Conservation (phyloP, 2,888 invertebrate species). For the Pachydiplax longipennis region DNA sequence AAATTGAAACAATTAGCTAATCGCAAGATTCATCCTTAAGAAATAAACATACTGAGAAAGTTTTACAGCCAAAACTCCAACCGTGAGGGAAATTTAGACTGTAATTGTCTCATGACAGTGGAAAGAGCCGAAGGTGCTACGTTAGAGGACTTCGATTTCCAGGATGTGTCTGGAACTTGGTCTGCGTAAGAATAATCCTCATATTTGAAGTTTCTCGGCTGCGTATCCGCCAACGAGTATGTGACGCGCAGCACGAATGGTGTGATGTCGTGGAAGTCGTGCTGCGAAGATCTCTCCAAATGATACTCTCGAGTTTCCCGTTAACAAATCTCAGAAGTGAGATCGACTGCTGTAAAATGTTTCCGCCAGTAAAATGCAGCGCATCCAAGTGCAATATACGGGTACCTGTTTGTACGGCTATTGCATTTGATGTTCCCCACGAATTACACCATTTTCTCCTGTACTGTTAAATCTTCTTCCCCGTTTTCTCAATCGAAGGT, state of each 20-base stretch:
- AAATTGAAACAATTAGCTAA: no score
- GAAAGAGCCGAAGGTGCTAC: background rate
- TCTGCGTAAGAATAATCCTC: background rate
- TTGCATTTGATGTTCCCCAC: background rate
- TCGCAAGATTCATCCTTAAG: no score
- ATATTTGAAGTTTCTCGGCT: background rate
- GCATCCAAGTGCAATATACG: background rate
- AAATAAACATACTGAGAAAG: no score
- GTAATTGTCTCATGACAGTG: background rate
- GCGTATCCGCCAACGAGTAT: background rate
- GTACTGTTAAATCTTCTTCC: no score
- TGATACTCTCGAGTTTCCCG: background rate
- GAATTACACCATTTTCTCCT: no score
- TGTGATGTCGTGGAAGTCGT: background rate
- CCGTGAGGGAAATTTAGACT: no score
- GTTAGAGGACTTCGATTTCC: background rate
- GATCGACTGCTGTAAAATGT: background rate
- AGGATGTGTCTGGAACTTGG: background rate
- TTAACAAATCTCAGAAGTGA: background rate
- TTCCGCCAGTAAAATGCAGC: background rate
- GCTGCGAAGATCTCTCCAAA: background rate
- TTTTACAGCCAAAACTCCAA: no score
- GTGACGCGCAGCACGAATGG: background rate
- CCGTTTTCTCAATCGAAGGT: no score
- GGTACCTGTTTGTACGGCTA: background rate